Evolutionary conservation across 1,140 invertebrate genomes (phyloP).

Genomic region (Leptestheria dahalacensis): DNA sequence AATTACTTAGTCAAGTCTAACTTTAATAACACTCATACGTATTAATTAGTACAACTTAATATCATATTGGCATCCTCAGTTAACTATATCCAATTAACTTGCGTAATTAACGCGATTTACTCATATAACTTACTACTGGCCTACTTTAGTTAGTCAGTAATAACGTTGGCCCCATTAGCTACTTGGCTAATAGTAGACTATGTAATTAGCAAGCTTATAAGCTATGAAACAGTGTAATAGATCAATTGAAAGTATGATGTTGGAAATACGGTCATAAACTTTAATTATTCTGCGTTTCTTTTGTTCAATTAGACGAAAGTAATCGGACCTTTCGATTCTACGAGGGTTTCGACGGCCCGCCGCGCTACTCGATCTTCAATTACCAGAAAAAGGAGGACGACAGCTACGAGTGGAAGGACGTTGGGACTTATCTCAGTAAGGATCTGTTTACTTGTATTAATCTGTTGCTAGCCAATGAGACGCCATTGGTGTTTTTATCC

Average conservation of each 20-base stretch:
- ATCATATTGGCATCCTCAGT: too few relatives aligned
- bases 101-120: too few relatives aligned
- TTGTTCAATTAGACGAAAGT: slow-evolving; percentile 30
- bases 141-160: too few relatives aligned
- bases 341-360: slow-evolving; percentile 32
- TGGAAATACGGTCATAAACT: neutral
- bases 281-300: neutral
- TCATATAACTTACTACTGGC: too few relatives aligned
- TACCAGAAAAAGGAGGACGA: slow-evolving; percentile 29
- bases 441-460: slow-evolving; percentile 13
- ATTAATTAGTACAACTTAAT: too few relatives aligned
- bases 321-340: slow-evolving; percentile 32
- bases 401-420: slow-evolving; percentile 30
- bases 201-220: neutral
- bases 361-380: slow-evolving; percentile 39
- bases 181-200: too few relatives aligned
- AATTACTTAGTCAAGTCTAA: too few relatives aligned
- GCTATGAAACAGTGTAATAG: too few relatives aligned
- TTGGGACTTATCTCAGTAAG: slow-evolving; percentile 39
- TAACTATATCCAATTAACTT: too few relatives aligned
- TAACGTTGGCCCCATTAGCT: too few relatives aligned
- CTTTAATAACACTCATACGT: too few relatives aligned
- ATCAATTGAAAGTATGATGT: too few relatives aligned
- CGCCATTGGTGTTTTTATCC: neutral
- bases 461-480: neutral